Evolutionary conservation across 2,113 vertebrate genomes (phyloP).

Genomic region (Microcebus griseorufus): DNA sequence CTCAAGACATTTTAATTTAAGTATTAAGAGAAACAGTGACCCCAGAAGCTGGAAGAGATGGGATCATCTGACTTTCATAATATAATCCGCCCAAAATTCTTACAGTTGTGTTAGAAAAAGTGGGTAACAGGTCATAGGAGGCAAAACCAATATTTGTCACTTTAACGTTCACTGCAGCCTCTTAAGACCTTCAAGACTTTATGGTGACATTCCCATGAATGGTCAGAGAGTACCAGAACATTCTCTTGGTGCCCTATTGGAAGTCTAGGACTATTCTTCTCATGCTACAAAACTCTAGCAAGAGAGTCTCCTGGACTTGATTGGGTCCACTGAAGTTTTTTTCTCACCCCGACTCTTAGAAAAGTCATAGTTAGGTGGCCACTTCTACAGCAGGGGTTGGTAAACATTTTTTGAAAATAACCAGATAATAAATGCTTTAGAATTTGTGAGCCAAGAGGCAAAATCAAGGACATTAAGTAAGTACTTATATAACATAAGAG

Average conservation of each 20-base stretch:
- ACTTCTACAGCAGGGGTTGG: neutral
- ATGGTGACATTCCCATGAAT: neutral
- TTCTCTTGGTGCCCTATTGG: neutral
- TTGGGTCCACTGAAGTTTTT: neutral
- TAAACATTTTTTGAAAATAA: neutral
- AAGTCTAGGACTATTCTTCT: neutral
- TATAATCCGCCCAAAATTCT: neutral
- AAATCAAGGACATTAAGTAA: neutral
- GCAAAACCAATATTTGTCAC: neutral
- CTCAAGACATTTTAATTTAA: neutral
- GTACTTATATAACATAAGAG: neutral
- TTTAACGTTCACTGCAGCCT: neutral
- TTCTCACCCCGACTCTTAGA: neutral
- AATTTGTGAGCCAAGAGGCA: neutral
- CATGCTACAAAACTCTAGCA: neutral
- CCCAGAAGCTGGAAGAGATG: neutral
- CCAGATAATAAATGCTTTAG: neutral
- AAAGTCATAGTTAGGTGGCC: neutral
- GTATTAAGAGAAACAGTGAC: neutral
- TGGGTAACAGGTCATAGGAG: neutral
- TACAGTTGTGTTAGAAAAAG: neutral
- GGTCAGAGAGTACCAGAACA: neutral
- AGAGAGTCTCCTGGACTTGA: neutral
- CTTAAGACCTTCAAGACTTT: neutral
- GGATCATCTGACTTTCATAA: neutral